Evolutionary conservation across 2,888 invertebrate genomes (phyloP), one percentile per base, ranked within the genome.

Genomic region (Aphidius colemani): DNA sequence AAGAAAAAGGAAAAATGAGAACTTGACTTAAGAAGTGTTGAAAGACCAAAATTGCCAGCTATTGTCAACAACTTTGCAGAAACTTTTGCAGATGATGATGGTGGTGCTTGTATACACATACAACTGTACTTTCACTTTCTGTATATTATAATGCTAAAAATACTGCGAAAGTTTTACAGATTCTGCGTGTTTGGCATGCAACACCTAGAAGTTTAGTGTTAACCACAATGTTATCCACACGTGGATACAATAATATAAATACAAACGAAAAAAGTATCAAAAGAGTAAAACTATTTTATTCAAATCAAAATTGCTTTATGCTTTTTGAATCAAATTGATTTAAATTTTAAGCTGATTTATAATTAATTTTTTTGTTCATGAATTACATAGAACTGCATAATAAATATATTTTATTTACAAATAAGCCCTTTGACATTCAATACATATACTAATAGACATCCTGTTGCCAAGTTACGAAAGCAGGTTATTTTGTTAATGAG

Each of bases 151-250:
- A 79, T 80, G 78, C 79, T 80, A 79, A 78, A 30, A 80, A 75
- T 72, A 73, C 75, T 72, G 74, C 71, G 74, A 75, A 81, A 81
- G 75, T 81, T 81, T 81, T 78, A 73, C 72, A 76, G 68, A 69
- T 43, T 43, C 55, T 18, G 44, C 18, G 55, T 55, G 11, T 55
- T 13, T 43, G 13, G 43, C 13, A 55, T 18, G 45, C 44, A 55
- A 43, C 43, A 18, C 44, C 43, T 55, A 44, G 44, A 43, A 55
- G 30, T 51, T 9, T 18, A 4, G 43, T 43, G 18, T 7, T 11
- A 53, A 43, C 41, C 43, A 61, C 53, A 60, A 51, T 50, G 58
- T 61, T 59, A 44, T 50, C 46, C 62, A 41, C 61, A 57, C 65
- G 45, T 57, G 53, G 48, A 30, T 30, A 30, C 30, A 30, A 30